These are phyloP conservation scores for Drosophila falleni DNA, from an alignment of 2,888 invertebrate genomes.

Conservation along the genomic window DNA sequence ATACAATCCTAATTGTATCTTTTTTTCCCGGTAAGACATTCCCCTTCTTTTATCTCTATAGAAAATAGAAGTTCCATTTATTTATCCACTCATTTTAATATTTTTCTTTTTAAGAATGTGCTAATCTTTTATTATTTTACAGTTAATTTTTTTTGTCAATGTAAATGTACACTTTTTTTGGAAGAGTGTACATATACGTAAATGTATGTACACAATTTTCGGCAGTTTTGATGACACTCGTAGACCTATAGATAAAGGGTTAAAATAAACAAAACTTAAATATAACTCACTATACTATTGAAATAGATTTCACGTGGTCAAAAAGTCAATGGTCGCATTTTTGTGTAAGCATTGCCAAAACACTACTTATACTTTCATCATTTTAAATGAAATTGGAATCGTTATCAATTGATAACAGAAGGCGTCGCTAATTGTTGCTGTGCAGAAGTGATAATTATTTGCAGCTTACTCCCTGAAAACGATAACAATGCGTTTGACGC, in stretches of 20 bases:
- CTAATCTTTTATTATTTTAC: background rate
- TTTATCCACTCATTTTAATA: background rate
- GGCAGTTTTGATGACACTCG: background rate
- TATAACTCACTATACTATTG: slow-evolving; percentile 9
- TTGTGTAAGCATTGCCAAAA: slow-evolving; percentile 28
- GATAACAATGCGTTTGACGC: slow-evolving; percentile 49
- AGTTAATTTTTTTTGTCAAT: background rate
- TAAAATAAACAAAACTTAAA: slow-evolving; percentile 30
- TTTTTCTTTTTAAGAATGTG: too few species aligned
- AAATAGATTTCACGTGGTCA: slow-evolving; percentile 26
- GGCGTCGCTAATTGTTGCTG: slow-evolving; percentile 17
- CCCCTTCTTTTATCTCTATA: too few species aligned
- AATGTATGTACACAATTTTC: slow-evolving; percentile 1
- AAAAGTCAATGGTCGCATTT: background rate
- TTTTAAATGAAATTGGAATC: slow-evolving; percentile 2
- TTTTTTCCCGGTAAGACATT: background rate
- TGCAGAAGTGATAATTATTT: slow-evolving; percentile 16
- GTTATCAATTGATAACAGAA: slow-evolving; percentile 12
- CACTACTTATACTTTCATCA: slow-evolving; percentile 37
- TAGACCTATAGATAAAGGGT: background rate
- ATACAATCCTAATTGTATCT: too few species aligned
- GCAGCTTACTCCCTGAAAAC: slow-evolving; percentile 30
- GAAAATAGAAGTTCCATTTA: background rate
- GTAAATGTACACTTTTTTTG: background rate
- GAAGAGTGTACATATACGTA: background rate